Conservation (phyloP, 2,113 vertebrate species). For the Scalopus aquaticus region DNA sequence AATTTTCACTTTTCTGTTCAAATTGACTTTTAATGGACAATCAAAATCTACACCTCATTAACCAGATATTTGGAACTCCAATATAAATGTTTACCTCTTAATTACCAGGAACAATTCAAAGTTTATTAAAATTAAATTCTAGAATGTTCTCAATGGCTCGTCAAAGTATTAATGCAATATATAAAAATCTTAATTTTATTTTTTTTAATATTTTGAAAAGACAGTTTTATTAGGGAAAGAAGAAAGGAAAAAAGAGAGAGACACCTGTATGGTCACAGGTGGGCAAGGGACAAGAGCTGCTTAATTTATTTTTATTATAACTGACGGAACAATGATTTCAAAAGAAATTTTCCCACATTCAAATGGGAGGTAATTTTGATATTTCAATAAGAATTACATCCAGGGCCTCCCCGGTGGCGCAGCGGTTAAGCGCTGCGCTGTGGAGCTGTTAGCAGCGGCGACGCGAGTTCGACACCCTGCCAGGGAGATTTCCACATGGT, state of each 20-base stretch:
- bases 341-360: neutral
- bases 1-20: neutral
- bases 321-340: neutral
- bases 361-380: neutral
- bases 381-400: slow-evolving; percentile 5
- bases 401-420: no score
- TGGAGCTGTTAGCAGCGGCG: no score
- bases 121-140: neutral
- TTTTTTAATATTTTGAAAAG: no score
- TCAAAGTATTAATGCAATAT: slow-evolving; percentile 49
- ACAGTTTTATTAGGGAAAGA: no score
- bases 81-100: neutral
- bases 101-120: neutral
- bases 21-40: neutral
- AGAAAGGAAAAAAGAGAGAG: no score
- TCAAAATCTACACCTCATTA: slow-evolving; percentile 1
- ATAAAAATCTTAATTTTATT: slow-evolving; percentile 12
- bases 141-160: slow-evolving; percentile 6
- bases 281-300: no score
- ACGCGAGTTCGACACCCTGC: no score
- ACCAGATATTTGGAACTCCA: slow-evolving; percentile 28
- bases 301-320: neutral
- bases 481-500: no score
- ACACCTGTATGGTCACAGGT: no score
- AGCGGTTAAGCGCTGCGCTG: no score